Conservation (phyloP, 2,797 vertebrate genomes). For the Cossypha caffra region DNA sequence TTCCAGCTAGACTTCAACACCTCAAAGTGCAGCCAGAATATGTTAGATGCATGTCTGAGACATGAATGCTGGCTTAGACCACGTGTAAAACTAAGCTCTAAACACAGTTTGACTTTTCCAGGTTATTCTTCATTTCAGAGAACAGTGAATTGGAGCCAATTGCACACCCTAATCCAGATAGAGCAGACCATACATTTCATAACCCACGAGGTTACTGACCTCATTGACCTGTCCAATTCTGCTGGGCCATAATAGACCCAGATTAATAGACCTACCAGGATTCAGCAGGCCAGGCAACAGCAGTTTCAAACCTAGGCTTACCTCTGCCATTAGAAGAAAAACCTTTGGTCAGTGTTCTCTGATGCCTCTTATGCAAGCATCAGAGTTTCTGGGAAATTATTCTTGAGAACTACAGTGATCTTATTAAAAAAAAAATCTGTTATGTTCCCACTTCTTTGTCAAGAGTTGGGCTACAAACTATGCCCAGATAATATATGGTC, state of each 20-base stretch:
- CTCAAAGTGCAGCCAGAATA: background rate
- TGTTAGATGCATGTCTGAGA: background rate
- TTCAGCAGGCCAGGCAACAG: background rate
- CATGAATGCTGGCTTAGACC: background rate
- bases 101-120: background rate
- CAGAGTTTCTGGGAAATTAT: background rate
- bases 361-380: background rate
- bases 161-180: background rate
- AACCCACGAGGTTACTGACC: background rate
- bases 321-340: background rate
- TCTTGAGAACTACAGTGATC: background rate
- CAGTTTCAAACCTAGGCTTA: background rate
- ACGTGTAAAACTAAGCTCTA: background rate
- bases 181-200: background rate
- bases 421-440: background rate
- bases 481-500: background rate
- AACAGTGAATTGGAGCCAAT: background rate
- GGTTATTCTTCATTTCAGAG: background rate
- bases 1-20: slow-evolving; percentile 2
- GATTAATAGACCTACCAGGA: rapidly evolving
- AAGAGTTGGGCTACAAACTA: background rate
- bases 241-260: background rate
- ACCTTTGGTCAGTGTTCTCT: background rate
- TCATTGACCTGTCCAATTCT: background rate
- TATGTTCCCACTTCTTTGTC: background rate